Base-by-base conservation (phyloP, 2,888 invertebrate species). In the Seira sanloemensis region DNA sequence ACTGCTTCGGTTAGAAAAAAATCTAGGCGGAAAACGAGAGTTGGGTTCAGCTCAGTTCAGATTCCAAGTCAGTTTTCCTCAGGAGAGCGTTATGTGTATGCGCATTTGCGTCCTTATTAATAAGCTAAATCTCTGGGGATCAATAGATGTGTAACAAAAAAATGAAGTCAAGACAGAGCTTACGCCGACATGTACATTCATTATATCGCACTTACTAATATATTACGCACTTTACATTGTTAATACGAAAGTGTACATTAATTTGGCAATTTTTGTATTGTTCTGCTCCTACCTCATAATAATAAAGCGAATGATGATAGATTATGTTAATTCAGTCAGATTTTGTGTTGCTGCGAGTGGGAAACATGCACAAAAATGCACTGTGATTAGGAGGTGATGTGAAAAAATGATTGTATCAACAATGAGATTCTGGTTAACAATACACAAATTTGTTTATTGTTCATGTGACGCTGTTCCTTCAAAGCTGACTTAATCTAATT, bases 231-330 rank as follows among this genome's bases (percentile, higher is more conserved):
- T 37, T 12, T 37, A 12, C 37, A 37, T 37, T 37, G 37, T n/a
- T n/a, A n/a, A n/a, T n/a, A n/a, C n/a, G n/a, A n/a, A n/a, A n/a
- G 37, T 58, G 2, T 4, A 58, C n/a, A 58, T 58, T n/a, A 58
- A 58, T 58, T 58, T 58, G 58, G 58, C n/a, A 58, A 58, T 58
- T 58, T 58, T 58, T 58, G n/a, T 18, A 58, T 58, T 58, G 58
- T 58, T 58, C 58, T 9, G 58, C 58, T 58, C 12, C 58, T 58
- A 18, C 58, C 4, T 58, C n/a, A 58, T 58, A 2, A 18, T 58
- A n/a, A 58, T 16, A 58, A 58, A 37, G n/a, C n/a, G 4, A 58
- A 58, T 58, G 18, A 58, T n/a, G 58, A 58, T 58, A 4, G 58
- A 58, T 58, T 58, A n/a, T 58, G 5, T 58, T 58, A 58, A 4